These are phyloP conservation scores for Silurus aristotelis DNA, from an alignment of 2,797 vertebrate species.

Conservation along the genomic window DNA sequence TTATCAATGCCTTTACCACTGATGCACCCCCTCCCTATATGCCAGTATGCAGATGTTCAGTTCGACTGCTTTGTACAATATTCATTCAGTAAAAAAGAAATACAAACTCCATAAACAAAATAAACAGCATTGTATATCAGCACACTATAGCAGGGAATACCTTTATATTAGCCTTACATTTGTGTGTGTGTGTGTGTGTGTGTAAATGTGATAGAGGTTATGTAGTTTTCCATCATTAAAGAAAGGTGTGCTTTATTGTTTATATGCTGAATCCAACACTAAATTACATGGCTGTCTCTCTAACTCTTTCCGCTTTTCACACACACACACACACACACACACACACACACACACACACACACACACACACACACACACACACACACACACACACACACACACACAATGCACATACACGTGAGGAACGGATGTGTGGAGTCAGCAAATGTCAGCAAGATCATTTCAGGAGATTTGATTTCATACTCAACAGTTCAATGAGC, in stretches of 20 bases:
- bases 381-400: too few relatives aligned
- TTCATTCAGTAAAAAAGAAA: not conserved
- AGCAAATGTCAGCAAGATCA: not conserved
- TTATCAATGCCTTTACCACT: too few relatives aligned
- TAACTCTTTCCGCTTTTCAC: not conserved
- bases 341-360: too few relatives aligned
- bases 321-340: too few relatives aligned
- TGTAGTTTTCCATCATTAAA: not conserved
- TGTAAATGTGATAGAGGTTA: not conserved
- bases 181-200: not conserved
- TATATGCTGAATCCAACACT: not conserved
- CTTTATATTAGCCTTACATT: not conserved
- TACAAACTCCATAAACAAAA: not conserved
- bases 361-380: too few relatives aligned
- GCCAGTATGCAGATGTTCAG: not conserved
- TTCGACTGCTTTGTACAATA: not conserved
- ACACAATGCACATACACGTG: not conserved
- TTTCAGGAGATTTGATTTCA: slow-evolving; percentile 15
- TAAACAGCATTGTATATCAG: not conserved
- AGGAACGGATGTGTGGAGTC: not conserved
- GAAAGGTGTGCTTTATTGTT: not conserved
- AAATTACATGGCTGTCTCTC: not conserved
- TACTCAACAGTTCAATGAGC: slow-evolving; percentile 6
- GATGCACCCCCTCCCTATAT: not conserved
- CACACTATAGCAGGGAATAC: not conserved